Evolutionary conservation across 1,140 invertebrate genomes (phyloP).

Genomic region (Drosophila tristis): DNA sequence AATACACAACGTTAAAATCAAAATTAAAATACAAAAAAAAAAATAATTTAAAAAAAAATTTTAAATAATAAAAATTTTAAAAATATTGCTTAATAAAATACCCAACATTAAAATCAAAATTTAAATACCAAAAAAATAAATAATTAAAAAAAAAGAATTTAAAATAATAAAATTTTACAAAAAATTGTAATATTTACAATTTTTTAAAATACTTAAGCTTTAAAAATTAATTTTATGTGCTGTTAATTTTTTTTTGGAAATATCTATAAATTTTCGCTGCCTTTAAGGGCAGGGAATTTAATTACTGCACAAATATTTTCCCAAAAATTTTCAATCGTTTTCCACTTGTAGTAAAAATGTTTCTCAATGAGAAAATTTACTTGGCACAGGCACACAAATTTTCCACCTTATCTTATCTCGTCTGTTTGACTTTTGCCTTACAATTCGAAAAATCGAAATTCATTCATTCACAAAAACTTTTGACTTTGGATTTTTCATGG

Average conservation of each 20-base stretch:
- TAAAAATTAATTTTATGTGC: too few relatives aligned
- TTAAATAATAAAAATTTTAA: neutral
- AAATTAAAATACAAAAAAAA: too few relatives aligned
- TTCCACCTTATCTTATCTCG: slow-evolving; percentile 33
- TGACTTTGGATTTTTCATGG: slow-evolving; percentile 4
- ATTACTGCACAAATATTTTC: neutral
- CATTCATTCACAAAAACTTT: slow-evolving; percentile 46
- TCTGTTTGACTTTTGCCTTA: slow-evolving; percentile 22
- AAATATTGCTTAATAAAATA: neutral
- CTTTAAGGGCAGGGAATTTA: too few relatives aligned
- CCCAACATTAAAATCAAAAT: too few relatives aligned
- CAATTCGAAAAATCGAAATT: slow-evolving; percentile 5
- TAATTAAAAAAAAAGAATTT: neutral
- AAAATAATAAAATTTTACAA: neutral
- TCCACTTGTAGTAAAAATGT: neutral
- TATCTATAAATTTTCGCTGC: too few relatives aligned
- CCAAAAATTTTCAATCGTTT: neutral
- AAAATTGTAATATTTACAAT: too few relatives aligned
- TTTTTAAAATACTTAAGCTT: too few relatives aligned
- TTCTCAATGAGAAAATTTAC: slow-evolving; percentile 16
- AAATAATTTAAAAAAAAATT: neutral
- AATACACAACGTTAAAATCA: too few relatives aligned
- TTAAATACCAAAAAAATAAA: neutral
- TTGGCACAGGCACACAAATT: neutral
- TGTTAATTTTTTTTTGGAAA: too few relatives aligned